phyloP scores from a whole-genome alignment of 2,888 invertebrate species.

The Drosophila kokeensis region DNA sequence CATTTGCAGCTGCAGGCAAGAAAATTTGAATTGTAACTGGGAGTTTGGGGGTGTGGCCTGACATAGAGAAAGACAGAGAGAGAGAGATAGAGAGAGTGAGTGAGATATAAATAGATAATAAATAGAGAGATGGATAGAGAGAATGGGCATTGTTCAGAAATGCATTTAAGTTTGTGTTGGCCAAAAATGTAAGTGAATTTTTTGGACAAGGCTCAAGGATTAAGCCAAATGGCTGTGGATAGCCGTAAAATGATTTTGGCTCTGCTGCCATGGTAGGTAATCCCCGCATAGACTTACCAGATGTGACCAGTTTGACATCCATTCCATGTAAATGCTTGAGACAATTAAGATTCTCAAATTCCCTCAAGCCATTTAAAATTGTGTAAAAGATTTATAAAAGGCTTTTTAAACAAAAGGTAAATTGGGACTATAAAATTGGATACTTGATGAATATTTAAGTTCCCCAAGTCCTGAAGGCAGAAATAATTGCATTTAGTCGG shows the following conservation, averaged over 20 bases:
- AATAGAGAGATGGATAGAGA: not conserved
- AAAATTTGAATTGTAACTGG: slow-evolving; percentile 33
- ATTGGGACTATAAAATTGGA: not conserved
- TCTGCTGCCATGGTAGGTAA: slow-evolving; percentile 9
- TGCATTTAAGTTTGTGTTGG: slow-evolving; percentile 36
- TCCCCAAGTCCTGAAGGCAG: not conserved
- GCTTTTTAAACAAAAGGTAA: not conserved
- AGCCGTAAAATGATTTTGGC: slow-evolving; percentile 17
- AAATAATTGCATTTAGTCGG: not conserved
- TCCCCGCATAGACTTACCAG: slow-evolving; percentile 22
- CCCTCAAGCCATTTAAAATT: not conserved
- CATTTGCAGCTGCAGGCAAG: slow-evolving; percentile 40
- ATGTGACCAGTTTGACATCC: slow-evolving; percentile 8
- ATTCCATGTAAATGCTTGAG: slow-evolving; percentile 11
- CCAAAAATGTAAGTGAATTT: slow-evolving; percentile 27
- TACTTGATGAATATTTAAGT: not conserved
- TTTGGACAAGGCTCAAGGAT: slow-evolving; percentile 17
- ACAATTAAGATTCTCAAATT: slow-evolving; percentile 15
- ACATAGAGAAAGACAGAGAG: no score
- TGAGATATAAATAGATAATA: not conserved
- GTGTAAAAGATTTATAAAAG: not conserved
- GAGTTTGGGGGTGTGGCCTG: not conserved
- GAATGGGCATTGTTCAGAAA: slow-evolving; percentile 2
- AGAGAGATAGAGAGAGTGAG: not conserved
- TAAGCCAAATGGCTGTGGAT: slow-evolving; percentile 23